Conservation (phyloP, 2,888 invertebrate species). For the Lycocerus yunnanus region DNA sequence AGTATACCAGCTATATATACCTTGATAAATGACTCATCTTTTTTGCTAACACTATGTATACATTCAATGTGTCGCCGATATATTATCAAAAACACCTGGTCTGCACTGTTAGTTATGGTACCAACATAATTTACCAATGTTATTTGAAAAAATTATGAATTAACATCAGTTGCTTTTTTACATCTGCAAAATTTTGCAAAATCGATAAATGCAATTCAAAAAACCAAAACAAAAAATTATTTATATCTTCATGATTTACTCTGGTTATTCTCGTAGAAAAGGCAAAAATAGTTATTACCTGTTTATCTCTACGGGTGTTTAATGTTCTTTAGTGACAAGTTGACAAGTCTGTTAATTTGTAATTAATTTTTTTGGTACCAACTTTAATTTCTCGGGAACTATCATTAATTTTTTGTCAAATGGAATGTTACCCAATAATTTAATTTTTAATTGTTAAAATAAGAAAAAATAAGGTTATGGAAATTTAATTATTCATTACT, state of each 20-base stretch:
- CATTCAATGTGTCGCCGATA: background rate
- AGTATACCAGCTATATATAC: no score
- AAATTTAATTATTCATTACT: background rate
- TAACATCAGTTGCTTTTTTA: no score
- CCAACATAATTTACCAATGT: background rate
- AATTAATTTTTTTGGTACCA: background rate
- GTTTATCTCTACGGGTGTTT: background rate
- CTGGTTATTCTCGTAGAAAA: background rate
- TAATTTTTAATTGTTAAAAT: background rate
- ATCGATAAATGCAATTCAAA: background rate
- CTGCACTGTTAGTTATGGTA: no score
- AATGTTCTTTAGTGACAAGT: background rate
- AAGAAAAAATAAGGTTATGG: background rate
- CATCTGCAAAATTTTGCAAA: background rate
- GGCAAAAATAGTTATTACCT: background rate
- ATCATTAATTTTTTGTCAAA: background rate
- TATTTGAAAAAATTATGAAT: background rate
- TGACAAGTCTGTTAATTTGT: background rate
- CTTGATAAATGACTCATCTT: background rate
- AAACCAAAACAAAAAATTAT: background rate
- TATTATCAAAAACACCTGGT: background rate
- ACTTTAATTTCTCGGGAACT: background rate
- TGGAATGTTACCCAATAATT: background rate
- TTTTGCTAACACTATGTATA: no score
- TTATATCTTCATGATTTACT: background rate